Percentiles rank a stretch among this genome's conserved stretches.
These are phyloP conservation scores for Cryptus armator DNA, from an alignment of 2,888 invertebrate genomes.

Conservation along the genomic window DNA sequence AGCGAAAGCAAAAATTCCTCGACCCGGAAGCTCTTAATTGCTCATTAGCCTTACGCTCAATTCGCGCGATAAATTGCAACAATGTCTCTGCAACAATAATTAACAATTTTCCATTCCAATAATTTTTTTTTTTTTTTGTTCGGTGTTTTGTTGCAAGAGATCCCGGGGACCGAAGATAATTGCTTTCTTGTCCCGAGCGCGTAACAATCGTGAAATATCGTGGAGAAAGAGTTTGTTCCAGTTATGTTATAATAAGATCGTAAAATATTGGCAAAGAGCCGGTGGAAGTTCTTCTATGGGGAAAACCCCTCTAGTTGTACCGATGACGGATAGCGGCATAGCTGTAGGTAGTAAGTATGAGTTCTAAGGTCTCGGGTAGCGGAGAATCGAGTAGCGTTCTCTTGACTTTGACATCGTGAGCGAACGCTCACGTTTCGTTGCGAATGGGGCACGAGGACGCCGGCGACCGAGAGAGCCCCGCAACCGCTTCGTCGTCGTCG, in stretches of 20 bases:
- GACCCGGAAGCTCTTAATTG: slow-evolving; percentile 49
- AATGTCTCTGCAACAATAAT: neutral
- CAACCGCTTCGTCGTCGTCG: slow-evolving; percentile 74
- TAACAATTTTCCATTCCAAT: no score
- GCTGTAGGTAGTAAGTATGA: neutral
- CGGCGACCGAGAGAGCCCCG: slow-evolving; percentile 52
- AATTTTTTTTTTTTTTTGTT: no score
- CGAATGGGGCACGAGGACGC: slow-evolving; percentile 80
- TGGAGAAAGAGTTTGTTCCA: neutral
- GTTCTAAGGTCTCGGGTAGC: neutral
- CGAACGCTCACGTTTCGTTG: slow-evolving; percentile 66
- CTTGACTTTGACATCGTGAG: slow-evolving; percentile 81
- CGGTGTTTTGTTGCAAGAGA: no score
- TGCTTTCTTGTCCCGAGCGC: neutral
- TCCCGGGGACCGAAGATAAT: no score
- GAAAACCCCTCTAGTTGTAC: slow-evolving; percentile 1
- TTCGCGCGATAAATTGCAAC: neutral
- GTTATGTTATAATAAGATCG: slow-evolving; percentile 41
- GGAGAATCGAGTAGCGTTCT: slow-evolving; percentile 70
- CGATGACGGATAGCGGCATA: neutral
- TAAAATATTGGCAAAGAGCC: slow-evolving; percentile 46
- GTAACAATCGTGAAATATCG: neutral
- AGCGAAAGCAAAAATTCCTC: slow-evolving; percentile 33
- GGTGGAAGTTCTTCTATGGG: slow-evolving; percentile 30
- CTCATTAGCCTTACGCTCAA: neutral